These are phyloP conservation scores for Melanotaenia pygmaea DNA, from an alignment of 2,797 vertebrate species.

Conservation along the genomic window DNA sequence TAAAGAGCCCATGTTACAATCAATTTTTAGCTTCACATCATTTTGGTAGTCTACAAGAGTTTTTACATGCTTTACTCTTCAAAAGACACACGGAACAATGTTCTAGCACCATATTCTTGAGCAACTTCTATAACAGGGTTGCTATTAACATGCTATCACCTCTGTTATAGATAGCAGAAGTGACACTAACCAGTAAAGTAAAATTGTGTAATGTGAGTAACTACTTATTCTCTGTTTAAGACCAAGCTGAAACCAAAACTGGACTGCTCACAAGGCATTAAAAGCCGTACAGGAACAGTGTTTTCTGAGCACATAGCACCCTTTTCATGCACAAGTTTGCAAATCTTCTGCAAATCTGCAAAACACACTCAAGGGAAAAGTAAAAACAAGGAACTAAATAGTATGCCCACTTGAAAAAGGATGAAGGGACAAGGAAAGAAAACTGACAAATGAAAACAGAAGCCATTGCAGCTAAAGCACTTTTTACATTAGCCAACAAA, in stretches of 20 bases:
- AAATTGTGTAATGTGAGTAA: background rate
- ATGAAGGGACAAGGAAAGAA: conserved; percentile 7
- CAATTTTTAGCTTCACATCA: background rate
- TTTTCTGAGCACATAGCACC: background rate
- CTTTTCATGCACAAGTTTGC: background rate
- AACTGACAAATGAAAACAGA: conserved; percentile 26
- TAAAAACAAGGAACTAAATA: background rate
- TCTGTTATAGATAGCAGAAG: background rate
- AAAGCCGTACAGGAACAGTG: background rate
- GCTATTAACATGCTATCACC: background rate
- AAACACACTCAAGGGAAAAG: background rate
- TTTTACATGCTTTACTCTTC: background rate
- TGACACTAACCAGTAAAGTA: background rate
- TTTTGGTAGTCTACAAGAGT: background rate
- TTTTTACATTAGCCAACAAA: background rate
- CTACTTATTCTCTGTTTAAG: background rate
- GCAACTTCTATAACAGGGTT: background rate
- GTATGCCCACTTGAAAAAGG: background rate
- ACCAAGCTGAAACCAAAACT: background rate
- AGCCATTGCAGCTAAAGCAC: conserved; percentile 1
- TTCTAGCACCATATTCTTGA: background rate
- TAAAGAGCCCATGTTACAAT: conserved; percentile 9
- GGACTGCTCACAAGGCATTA: background rate
- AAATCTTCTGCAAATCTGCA: background rate
- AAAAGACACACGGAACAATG: background rate